Base-by-base conservation (phyloP, 2,888 invertebrate species). In the Phortica okadai region DNA sequence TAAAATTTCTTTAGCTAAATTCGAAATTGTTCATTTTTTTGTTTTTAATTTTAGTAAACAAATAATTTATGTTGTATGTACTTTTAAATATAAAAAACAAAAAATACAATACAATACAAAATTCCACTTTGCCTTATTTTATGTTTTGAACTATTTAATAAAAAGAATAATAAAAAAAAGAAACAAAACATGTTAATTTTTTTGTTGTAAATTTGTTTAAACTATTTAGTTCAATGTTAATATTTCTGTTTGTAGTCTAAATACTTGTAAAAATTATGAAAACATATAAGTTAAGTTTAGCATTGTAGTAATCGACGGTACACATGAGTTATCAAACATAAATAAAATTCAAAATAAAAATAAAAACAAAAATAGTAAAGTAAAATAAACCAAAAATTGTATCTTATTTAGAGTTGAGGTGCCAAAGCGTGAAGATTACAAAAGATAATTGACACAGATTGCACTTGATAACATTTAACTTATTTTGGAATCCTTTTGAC, bases 11-110 rank as follows among this genome's bases (percentile, higher is more conserved):
- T 70, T 76, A 76, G 76, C 70, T 50, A 59, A 64, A 76, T 76
- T 62, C 62, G 67, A 25, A 69, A 69, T 44, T 45, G 59, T 76
- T 67, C 56, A 64, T 73, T 84, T 84, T 81, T 66, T 77, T 80
- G 80, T 81, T 83, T 86, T 85, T 74, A 81, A 83, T 87, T 84
- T 81, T 86, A 82, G 78, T 76, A 77, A 33, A 33, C 80, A 78
- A 78, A 76, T 75, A 73, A 78, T 16, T 45, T 21, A 21, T n/a
- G 6, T 54, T 72, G 54, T 50, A 56, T 16, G 56, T n/a, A 54
- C 77, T 69, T 69, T 74, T 72, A 72, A 77, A 78, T 45, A 72
- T 69, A 41, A 62, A 42, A 25, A 62, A 72, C 66, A 41, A 62
- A 42, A 25, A 62, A 45, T 16, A 50, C 11, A 62, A 66, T 66